Conservation (phyloP, 2,797 vertebrate species). For the Spea hammondii region DNA sequence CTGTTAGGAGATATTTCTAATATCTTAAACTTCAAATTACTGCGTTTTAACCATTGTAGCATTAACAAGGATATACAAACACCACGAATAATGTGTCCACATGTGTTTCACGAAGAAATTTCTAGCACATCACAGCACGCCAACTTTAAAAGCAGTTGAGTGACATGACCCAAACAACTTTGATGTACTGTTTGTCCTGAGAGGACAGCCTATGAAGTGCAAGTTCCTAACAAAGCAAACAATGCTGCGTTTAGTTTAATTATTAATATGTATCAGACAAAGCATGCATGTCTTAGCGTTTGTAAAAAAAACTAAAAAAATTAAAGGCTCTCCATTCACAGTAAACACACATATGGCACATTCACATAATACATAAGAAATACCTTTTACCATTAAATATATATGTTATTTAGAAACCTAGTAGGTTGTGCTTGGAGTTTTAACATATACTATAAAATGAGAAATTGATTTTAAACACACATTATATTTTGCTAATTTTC, state of each 20-base stretch:
- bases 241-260: constrained; percentile 23
- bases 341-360: too few species aligned
- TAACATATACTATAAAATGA: too few species aligned
- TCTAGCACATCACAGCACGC: constrained; percentile 42
- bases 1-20: constrained; percentile 28
- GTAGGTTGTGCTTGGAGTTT: too few species aligned
- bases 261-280: constrained; percentile 33
- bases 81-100: constrained; percentile 41
- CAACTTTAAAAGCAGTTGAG: constrained; percentile 47
- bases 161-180: constrained; percentile 36
- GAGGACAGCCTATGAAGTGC: constrained; percentile 2
- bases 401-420: too few species aligned
- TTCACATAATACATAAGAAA: too few species aligned
- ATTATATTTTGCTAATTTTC: too few species aligned
- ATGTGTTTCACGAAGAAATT: constrained; percentile 47
- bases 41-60: constrained; percentile 41
- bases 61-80: constrained; percentile 47
- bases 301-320: constrained; percentile 8
- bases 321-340: background rate
- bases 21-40: constrained; percentile 39
- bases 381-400: too few species aligned
- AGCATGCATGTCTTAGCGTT: constrained; percentile 13
- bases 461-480: too few species aligned
- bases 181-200: constrained; percentile 34
- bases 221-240: constrained; percentile 19